Evolutionary conservation across 2,797 vertebrate species (phyloP).

Genomic region (Melanotaenia nigrans): DNA sequence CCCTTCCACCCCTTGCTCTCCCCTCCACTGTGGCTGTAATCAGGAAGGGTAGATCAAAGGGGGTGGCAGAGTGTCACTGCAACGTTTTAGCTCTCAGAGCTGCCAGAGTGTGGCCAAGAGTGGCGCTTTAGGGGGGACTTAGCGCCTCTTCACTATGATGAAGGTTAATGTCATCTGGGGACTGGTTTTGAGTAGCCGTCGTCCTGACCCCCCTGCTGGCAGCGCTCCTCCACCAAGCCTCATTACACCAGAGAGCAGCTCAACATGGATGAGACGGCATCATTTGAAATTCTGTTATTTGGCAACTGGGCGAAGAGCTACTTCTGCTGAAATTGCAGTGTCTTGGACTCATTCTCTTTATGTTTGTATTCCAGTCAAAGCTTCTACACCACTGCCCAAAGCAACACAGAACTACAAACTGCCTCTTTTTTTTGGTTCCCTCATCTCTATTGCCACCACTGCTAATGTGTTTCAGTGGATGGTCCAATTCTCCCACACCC

Average conservation of each 20-base stretch:
- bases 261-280: constrained; percentile 56
- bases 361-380: constrained; percentile 38
- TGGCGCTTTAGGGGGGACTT: constrained; percentile 76
- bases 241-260: constrained; percentile 74
- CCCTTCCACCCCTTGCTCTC: constrained; percentile 38
- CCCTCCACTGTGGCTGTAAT: constrained; percentile 78
- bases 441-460: constrained; percentile 29
- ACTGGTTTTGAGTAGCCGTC: constrained; percentile 67
- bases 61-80: constrained; percentile 79
- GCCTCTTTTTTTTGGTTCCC: constrained; percentile 30
- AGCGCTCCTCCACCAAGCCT: constrained; percentile 63
- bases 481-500: constrained; percentile 32
- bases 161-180: constrained; percentile 84
- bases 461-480: constrained; percentile 53
- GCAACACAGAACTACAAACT: constrained; percentile 31
- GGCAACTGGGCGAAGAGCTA: constrained; percentile 48
- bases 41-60: constrained; percentile 84
- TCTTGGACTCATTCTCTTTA: constrained; percentile 46
- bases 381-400: constrained; percentile 22
- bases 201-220: constrained; percentile 41
- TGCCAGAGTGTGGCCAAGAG: constrained; percentile 78
- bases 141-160: constrained; percentile 82
- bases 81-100: constrained; percentile 81
- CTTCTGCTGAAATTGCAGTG: constrained; percentile 45
- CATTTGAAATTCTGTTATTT: constrained; percentile 68